phyloP scores from a whole-genome alignment of 30 jellyfish, hydroid and myxozoan species.

The Hydra vulgaris region DNA sequence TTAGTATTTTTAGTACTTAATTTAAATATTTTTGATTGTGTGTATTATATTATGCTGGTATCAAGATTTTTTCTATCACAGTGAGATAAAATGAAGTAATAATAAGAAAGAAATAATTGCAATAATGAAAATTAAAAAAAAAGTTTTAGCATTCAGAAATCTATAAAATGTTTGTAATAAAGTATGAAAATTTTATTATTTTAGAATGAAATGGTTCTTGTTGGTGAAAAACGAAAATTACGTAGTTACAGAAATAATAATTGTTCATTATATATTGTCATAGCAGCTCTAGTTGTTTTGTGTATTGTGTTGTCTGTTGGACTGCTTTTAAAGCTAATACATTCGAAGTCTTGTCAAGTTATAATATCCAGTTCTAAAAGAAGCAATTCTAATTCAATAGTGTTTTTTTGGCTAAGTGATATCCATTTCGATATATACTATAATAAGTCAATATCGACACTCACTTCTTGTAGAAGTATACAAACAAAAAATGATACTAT shows the following conservation, averaged over 20 bases:
- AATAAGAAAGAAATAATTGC: no score
- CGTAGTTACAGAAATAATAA: background rate
- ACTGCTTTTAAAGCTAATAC: background rate
- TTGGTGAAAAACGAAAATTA: background rate
- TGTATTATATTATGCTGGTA: no score
- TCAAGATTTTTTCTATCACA: no score
- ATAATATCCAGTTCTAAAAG: background rate
- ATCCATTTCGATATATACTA: background rate
- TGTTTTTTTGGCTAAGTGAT: background rate
- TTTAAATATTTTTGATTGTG: no score
- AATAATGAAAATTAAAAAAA: no score
- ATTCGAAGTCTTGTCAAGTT: background rate
- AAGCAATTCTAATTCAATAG: background rate
- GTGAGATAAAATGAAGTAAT: no score
- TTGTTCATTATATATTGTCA: background rate
- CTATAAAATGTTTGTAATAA: no score
- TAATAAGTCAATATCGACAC: background rate
- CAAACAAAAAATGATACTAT: background rate
- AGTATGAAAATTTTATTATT: no score
- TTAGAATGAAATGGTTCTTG: background rate
- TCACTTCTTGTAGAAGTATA: background rate
- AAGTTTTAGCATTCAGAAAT: no score
- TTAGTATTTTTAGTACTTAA: no score
- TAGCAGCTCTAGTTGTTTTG: background rate
- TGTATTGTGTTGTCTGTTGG: background rate